Percentiles rank a stretch among this genome's conserved stretches.
Evolutionary conservation across 1,140 invertebrate species (phyloP).

Genomic region (Zaprionus gabonicus): DNA sequence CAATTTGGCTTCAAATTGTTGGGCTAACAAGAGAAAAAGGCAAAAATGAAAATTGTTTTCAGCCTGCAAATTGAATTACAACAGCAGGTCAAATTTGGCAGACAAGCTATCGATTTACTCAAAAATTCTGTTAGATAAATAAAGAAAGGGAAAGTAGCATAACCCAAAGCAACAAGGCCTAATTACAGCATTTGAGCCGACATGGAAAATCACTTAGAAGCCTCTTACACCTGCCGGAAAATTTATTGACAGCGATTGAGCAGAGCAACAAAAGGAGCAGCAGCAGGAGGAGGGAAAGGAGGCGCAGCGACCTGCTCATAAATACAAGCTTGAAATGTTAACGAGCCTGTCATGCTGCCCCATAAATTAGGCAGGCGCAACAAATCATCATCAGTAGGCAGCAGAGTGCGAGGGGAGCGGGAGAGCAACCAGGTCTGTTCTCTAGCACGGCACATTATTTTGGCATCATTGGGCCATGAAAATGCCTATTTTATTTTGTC

Average conservation of each 20-base stretch:
- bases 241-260: conserved; percentile 64
- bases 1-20: conserved; percentile 63
- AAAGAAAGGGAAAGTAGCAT: background rate
- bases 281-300: background rate
- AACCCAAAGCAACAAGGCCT: background rate
- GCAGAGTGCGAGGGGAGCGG: conserved; percentile 23
- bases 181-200: conserved; percentile 29
- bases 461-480: conserved; percentile 74
- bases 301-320: conserved; percentile 20
- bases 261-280: background rate
- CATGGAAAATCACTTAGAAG: conserved; percentile 72
- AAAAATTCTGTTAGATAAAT: background rate
- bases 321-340: conserved; percentile 51
- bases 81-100: background rate
- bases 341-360: conserved; percentile 50
- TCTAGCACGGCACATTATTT: conserved; percentile 52
- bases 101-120: background rate
- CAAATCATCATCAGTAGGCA: conserved; percentile 64
- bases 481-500: conserved; percentile 50
- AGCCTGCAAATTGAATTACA: conserved; percentile 55
- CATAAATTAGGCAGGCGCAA: conserved; percentile 67
- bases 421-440: background rate
- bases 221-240: conserved; percentile 28
- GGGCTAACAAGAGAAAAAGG: background rate
- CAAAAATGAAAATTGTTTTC: conserved; percentile 38